phyloP scores from a whole-genome alignment of 2,888 invertebrate species.

The Lasius platythorax region DNA sequence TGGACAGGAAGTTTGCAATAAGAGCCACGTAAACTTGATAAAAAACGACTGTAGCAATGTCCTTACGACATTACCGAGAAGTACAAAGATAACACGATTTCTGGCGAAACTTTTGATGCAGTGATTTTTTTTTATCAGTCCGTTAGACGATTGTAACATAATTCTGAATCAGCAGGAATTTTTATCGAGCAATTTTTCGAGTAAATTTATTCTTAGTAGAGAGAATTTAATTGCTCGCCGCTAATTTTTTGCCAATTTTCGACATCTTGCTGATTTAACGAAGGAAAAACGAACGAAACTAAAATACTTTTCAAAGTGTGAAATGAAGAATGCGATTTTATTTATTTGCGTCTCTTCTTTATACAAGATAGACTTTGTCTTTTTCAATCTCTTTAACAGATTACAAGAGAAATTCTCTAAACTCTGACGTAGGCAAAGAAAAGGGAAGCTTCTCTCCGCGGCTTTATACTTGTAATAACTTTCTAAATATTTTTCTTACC shows the following conservation, averaged over 20 bases:
- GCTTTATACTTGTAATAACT: background rate
- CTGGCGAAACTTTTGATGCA: background rate
- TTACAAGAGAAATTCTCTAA: background rate
- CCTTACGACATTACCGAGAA: background rate
- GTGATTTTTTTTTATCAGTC: constrained; percentile 15
- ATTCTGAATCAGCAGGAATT: background rate
- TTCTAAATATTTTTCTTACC: constrained; percentile 7
- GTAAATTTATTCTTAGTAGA: background rate
- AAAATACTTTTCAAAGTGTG: background rate
- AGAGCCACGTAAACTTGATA: background rate
- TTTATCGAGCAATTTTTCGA: background rate
- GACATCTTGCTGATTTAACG: background rate
- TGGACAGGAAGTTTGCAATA: constrained; percentile 34
- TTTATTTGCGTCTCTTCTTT: background rate
- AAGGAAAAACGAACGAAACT: background rate
- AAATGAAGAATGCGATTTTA: background rate
- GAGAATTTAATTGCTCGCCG: background rate
- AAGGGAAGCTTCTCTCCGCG: background rate
- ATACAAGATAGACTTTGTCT: background rate
- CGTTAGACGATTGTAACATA: background rate
- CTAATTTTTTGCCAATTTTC: background rate
- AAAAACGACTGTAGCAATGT: background rate
- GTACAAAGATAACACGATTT: background rate
- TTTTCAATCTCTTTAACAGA: constrained; percentile 3
- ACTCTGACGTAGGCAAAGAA: background rate